Base-by-base conservation (phyloP, 2,113 vertebrate species). In the Oplegnathus fasciatus region DNA sequence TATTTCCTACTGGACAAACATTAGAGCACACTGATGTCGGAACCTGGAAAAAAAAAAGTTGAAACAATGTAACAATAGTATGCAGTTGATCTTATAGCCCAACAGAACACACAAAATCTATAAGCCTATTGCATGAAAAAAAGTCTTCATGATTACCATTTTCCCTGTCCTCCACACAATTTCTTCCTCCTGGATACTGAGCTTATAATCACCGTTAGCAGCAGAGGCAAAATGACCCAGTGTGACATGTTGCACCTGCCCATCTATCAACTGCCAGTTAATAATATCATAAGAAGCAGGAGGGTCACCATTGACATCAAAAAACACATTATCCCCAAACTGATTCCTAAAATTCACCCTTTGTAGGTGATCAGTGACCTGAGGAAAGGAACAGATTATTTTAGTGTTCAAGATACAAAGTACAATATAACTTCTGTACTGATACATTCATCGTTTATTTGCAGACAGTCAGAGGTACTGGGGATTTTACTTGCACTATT, bases 271-370 rank as follows among this genome's bases (percentile, higher is more conserved):
- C 88, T 96, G 95, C n/a, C 22, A 55, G 32, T 28, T 3, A 58
- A 96, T 95, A 10, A 96, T 52, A 28, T 96, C 95, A 83, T 96
- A 96, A 15, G 89, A 93, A 42, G 94, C 91, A 46, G 94, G 94
- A 26, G 94, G 94, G 44, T 96, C 89, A 9, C 8, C 1, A 34
- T 58, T 93, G 94, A 94, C 75, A 0, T 93, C 93, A 80, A 96
- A 95, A 82, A 87, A 95, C 40, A 96, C 92, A 10, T 62, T 3
- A 28, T 95, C 95, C 5, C 91, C 95, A 88, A 95, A 94, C 5
- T 72, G 34, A 81, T 95, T 94, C 9, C 26, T 89, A 89, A 95
- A 96, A 74, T 93, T 71, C 1, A 96, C 92, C 2, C 52, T 89
- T 84, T 94, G 89, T 13, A 96, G 69, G 0, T 90, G 88, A 75